phyloP scores from a whole-genome alignment of 1,140 invertebrate genomes.

The Dendroctonus valens region DNA sequence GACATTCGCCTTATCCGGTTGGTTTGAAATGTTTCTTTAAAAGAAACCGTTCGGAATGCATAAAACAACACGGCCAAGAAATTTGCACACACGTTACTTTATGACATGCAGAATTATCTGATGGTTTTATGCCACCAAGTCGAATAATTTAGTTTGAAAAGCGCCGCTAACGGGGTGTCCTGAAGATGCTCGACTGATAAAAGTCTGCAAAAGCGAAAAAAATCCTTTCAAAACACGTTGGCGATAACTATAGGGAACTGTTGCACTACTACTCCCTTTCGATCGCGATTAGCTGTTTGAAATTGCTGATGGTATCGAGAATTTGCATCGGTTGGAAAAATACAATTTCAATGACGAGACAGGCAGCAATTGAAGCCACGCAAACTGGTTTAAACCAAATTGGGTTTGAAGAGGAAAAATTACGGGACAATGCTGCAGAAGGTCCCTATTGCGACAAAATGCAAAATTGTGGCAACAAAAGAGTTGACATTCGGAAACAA shows the following conservation, averaged over 20 bases:
- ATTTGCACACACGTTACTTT: slow-evolving; percentile 25
- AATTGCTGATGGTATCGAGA: not conserved
- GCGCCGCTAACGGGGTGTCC: slow-evolving; percentile 24
- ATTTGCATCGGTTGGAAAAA: not conserved
- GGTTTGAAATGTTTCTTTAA: too few relatives aligned
- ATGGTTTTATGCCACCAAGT: slow-evolving; percentile 22
- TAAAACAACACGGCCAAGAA: not conserved
- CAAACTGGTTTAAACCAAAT: not conserved
- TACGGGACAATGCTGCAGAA: not conserved
- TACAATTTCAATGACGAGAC: not conserved
- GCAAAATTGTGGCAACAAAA: slow-evolving; percentile 21
- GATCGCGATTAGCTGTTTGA: not conserved
- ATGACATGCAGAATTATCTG: slow-evolving; percentile 17
- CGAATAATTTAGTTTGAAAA: slow-evolving; percentile 25
- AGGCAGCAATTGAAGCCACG: not conserved
- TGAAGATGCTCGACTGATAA: slow-evolving; percentile 25
- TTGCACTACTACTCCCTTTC: not conserved
- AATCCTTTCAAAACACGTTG: slow-evolving; percentile 12
- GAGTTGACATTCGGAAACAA: slow-evolving; percentile 20
- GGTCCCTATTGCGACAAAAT: slow-evolving; percentile 6
- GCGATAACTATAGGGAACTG: slow-evolving; percentile 19
- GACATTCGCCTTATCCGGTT: too few relatives aligned
- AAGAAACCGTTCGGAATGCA: too few relatives aligned
- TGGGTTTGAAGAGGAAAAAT: not conserved
- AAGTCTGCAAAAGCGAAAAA: slow-evolving; percentile 17